Evolutionary conservation across 2,888 invertebrate genomes (phyloP).

Genomic region (Spodoptera exigua): DNA sequence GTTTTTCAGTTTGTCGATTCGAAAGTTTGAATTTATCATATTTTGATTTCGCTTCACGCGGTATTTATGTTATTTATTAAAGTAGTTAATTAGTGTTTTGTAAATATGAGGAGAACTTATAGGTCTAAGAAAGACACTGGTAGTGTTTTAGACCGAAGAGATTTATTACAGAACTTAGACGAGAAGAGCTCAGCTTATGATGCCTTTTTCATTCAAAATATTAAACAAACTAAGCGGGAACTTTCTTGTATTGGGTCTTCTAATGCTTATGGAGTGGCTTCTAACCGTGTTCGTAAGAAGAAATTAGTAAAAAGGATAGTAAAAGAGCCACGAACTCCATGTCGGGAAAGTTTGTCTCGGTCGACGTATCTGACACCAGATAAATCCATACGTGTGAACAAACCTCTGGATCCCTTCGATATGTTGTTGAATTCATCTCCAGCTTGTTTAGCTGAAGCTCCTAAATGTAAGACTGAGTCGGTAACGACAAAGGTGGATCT

Average conservation of each 20-base stretch:
- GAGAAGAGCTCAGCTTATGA: slow-evolving; percentile 79
- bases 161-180: slow-evolving; percentile 74
- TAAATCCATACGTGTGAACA: slow-evolving; percentile 83
- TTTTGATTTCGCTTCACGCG: neutral
- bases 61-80: slow-evolving; percentile 12
- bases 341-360: slow-evolving; percentile 60
- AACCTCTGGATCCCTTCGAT: slow-evolving; percentile 79
- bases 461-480: slow-evolving; percentile 40
- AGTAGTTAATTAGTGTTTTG: slow-evolving; percentile 5
- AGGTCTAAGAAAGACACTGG: slow-evolving; percentile 78
- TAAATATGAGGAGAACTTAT: slow-evolving; percentile 78
- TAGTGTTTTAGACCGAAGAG: slow-evolving; percentile 73
- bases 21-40: slow-evolving; percentile 28
- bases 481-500: slow-evolving; percentile 45
- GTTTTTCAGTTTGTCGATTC: slow-evolving; percentile 30
- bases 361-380: slow-evolving; percentile 81
- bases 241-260: slow-evolving; percentile 73
- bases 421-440: slow-evolving; percentile 76
- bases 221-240: slow-evolving; percentile 83
- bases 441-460: slow-evolving; percentile 32
- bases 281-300: slow-evolving; percentile 79
- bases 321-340: slow-evolving; percentile 69
- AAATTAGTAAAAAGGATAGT: slow-evolving; percentile 81
- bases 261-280: slow-evolving; percentile 64
- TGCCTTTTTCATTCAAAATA: slow-evolving; percentile 84